These are phyloP conservation scores for Alexandromys fortis DNA, from an alignment of 2,113 vertebrate genomes.

Conservation along the genomic window DNA sequence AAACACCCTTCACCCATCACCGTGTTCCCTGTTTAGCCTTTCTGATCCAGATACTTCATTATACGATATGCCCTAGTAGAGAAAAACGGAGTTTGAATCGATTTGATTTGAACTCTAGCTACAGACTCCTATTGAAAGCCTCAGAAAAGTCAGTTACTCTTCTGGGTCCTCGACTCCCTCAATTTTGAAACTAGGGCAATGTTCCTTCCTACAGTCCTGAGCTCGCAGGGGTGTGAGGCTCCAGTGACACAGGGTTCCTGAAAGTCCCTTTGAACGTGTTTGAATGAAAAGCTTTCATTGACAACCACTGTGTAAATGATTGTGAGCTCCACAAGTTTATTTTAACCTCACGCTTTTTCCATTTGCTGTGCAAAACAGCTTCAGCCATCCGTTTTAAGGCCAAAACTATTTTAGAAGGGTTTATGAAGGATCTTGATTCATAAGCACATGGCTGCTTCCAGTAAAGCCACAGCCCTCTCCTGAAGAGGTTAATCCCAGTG, in stretches of 20 bases:
- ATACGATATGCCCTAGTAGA: background rate
- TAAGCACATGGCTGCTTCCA: background rate
- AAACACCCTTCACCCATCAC: background rate
- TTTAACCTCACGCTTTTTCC: constrained; percentile 40
- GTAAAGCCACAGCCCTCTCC: background rate
- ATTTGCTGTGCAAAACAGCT: constrained; percentile 51
- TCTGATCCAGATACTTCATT: background rate
- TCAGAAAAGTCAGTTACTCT: background rate
- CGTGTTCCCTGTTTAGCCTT: background rate
- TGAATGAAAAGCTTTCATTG: constrained; percentile 49
- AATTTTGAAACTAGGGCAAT: constrained; percentile 46
- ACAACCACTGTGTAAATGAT: constrained; percentile 50
- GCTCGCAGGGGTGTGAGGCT: background rate
- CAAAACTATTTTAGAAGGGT: constrained; percentile 5
- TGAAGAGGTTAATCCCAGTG: background rate
- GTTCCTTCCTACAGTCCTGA: background rate
- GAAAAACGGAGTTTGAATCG: background rate
- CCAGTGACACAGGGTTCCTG: constrained; percentile 56
- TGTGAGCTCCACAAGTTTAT: constrained; percentile 57
- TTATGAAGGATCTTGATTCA: background rate
- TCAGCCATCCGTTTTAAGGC: background rate
- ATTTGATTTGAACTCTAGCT: background rate
- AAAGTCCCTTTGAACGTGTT: constrained; percentile 61
- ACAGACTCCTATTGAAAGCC: background rate
- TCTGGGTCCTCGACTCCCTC: background rate